Percentiles rank a stretch among this genome's conserved stretches.
These are phyloP conservation scores for Platyrinchus mystaceus DNA, from an alignment of 2,797 vertebrate genomes.

Conservation along the genomic window DNA sequence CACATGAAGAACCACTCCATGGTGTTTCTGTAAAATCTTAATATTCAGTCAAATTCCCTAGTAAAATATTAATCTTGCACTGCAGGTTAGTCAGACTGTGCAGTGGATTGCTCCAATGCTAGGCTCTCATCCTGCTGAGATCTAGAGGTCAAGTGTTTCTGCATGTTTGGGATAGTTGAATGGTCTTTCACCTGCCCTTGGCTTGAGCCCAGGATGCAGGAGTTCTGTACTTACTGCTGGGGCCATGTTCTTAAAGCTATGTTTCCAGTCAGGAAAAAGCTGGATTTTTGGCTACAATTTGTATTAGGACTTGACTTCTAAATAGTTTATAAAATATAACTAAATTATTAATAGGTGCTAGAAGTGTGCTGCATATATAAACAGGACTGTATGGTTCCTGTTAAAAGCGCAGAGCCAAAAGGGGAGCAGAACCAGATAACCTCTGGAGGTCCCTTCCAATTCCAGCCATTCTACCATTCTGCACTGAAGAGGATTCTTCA, in stretches of 20 bases:
- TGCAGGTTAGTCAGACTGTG: background rate
- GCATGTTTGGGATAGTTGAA: background rate
- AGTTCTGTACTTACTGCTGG: background rate
- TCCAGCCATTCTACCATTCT: background rate
- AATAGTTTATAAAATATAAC: background rate
- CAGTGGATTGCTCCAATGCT: background rate
- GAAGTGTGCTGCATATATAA: background rate
- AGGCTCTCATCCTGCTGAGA: background rate
- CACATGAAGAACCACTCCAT: background rate
- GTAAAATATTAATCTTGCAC: constrained; percentile 9
- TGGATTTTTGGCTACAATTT: background rate
- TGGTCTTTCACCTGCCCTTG: background rate
- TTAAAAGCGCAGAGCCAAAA: background rate
- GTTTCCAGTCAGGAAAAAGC: background rate
- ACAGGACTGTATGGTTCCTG: background rate
- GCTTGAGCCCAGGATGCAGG: background rate
- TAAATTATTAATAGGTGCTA: background rate
- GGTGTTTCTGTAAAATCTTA: background rate
- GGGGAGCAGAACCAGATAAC: background rate
- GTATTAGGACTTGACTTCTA: background rate
- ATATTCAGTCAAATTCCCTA: background rate
- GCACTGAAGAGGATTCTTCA: background rate
- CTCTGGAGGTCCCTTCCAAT: background rate
- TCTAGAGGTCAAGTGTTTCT: background rate
- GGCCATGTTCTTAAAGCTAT: background rate